Conservation (phyloP, 2,888 invertebrate species). For the Unio delphinus region DNA sequence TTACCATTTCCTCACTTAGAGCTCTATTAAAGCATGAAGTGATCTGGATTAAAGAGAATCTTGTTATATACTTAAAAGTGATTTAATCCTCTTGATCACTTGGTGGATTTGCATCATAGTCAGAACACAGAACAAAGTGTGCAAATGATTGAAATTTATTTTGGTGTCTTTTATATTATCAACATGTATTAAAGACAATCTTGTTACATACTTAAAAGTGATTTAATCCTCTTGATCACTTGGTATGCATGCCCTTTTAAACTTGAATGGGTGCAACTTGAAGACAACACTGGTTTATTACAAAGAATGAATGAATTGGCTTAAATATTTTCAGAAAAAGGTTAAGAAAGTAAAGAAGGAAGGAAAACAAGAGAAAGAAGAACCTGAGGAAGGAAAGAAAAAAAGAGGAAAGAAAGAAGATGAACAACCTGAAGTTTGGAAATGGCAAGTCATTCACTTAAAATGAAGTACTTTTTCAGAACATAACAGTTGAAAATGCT, state of each 20-base stretch:
- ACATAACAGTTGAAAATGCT: neutral
- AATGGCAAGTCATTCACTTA: conserved; percentile 71
- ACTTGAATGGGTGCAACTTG: neutral
- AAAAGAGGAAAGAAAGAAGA: conserved; percentile 50
- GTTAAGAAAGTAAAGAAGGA: conserved; percentile 42
- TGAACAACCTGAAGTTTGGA: conserved; percentile 71
- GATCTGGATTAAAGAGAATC: too few relatives aligned
- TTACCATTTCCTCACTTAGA: too few relatives aligned
- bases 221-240: too few relatives aligned
- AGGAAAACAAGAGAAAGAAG: conserved; percentile 61
- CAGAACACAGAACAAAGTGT: too few relatives aligned
- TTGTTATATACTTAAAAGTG: too few relatives aligned
- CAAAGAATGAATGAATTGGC: neutral
- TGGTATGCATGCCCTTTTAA: neutral
- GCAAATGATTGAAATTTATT: neutral
- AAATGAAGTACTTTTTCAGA: neutral
- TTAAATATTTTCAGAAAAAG: conserved; percentile 32
- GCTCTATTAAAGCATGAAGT: too few relatives aligned
- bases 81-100: too few relatives aligned
- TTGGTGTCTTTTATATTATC: neutral
- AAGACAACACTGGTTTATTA: neutral
- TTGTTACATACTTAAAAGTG: too few relatives aligned
- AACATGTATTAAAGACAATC: too few relatives aligned
- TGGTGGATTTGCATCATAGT: too few relatives aligned
- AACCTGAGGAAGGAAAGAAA: conserved; percentile 46